phyloP scores from a whole-genome alignment of 2,797 vertebrate species.

The Acrossocheilus fasciatus region DNA sequence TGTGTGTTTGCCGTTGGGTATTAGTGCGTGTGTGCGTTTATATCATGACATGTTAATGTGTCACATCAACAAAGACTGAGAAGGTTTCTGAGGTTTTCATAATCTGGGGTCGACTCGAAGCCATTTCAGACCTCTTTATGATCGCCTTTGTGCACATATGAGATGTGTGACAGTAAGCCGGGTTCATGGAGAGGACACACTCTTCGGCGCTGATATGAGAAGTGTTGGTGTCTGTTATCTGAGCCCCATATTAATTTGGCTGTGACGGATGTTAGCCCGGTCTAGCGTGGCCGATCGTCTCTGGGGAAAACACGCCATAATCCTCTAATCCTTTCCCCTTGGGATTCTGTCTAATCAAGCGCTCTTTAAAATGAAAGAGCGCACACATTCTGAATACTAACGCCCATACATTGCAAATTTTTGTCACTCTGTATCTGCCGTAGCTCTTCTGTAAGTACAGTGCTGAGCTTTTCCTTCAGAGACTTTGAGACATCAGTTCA shows the following conservation, averaged over 20 bases:
- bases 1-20: constrained; percentile 9
- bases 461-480: neutral
- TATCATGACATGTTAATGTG: constrained; percentile 68
- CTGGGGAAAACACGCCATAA: constrained; percentile 78
- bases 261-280: constrained; percentile 55
- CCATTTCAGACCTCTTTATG: constrained; percentile 78
- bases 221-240: constrained; percentile 56
- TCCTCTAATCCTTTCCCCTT: constrained; percentile 70
- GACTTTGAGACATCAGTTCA: no score
- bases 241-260: constrained; percentile 76
- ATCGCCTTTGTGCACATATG: constrained; percentile 39
- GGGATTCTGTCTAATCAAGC: constrained; percentile 79
- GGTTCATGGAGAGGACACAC: constrained; percentile 61
- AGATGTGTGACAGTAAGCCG: constrained; percentile 52
- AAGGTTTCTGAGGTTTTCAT: constrained; percentile 74
- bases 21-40: constrained; percentile 13
- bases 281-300: constrained; percentile 47
- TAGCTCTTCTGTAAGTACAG: constrained; percentile 9
- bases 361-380: constrained; percentile 70
- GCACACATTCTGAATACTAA: constrained; percentile 36
- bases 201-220: constrained; percentile 53
- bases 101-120: constrained; percentile 79
- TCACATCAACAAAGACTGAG: constrained; percentile 66
- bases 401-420: constrained; percentile 25
- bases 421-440: neutral